Conservation (phyloP, 2,113 vertebrate species). For the Charina bottae region DNA sequence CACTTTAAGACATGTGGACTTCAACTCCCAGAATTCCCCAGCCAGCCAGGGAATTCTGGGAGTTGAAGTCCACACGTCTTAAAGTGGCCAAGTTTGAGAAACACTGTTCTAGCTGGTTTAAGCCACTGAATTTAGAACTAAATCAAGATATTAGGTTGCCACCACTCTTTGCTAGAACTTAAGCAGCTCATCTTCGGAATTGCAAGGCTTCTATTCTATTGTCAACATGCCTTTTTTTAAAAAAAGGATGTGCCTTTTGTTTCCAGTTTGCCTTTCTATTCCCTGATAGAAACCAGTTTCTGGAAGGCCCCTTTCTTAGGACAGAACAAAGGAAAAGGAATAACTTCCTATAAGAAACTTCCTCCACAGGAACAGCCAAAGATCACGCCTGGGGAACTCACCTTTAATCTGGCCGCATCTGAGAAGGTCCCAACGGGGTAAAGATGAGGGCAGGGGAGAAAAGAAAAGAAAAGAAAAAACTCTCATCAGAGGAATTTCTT, state of each 20-base stretch:
- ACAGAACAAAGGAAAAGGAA: too few relatives aligned
- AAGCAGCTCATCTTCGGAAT: not conserved
- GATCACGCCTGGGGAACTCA: conserved; percentile 21
- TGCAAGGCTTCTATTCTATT: not conserved
- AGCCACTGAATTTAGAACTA: not conserved
- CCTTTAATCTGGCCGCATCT: conserved; percentile 59
- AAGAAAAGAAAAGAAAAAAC: not conserved
- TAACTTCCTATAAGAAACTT: not conserved
- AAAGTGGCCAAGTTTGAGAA: too few relatives aligned
- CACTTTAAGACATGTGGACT: too few relatives aligned
- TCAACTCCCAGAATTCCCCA: too few relatives aligned
- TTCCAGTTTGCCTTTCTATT: not conserved
- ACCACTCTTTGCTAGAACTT: not conserved
- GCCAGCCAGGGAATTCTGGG: too few relatives aligned
- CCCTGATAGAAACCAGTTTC: not conserved
- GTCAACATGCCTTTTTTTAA: not conserved
- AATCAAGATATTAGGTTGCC: not conserved
- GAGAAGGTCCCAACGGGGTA: not conserved
- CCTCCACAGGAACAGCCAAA: not conserved
- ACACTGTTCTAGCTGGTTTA: too few relatives aligned
- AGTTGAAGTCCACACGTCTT: too few relatives aligned
- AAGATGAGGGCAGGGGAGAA: not conserved
- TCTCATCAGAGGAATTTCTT: not conserved
- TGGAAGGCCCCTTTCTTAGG: not conserved
- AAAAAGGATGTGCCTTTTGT: not conserved